Percentiles rank a stretch among this genome's conserved stretches.
Evolutionary conservation across 2,888 invertebrate species (phyloP).

Genomic region (Scelioninae gen. 1): DNA sequence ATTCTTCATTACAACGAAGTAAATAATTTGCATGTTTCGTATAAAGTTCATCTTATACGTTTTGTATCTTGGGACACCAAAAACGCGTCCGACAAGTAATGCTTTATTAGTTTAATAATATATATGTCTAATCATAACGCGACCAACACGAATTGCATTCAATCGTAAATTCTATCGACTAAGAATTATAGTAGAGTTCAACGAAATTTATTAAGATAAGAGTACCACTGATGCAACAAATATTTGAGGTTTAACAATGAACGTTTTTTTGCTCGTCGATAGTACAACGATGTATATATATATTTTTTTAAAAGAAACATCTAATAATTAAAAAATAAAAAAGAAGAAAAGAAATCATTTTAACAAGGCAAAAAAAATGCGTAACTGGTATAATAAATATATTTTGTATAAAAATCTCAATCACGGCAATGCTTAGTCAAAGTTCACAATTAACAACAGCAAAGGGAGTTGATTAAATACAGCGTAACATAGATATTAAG

Average conservation of each 20-base stretch:
- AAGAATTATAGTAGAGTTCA: slow-evolving; percentile 22
- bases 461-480: slow-evolving; percentile 50
- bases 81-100: slow-evolving; percentile 56
- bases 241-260: slow-evolving; percentile 23
- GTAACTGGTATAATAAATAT: slow-evolving; percentile 66
- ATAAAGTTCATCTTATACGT: slow-evolving; percentile 36
- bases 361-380: slow-evolving; percentile 63
- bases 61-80: slow-evolving; percentile 50
- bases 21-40: slow-evolving; percentile 53
- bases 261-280: slow-evolving; percentile 27
- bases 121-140: slow-evolving; percentile 53
- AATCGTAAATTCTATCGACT: slow-evolving; percentile 52
- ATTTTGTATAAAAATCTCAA: slow-evolving; percentile 64
- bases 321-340: slow-evolving; percentile 16
- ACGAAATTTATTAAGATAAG: slow-evolving; percentile 39
- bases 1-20: slow-evolving; percentile 66
- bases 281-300: slow-evolving; percentile 33
- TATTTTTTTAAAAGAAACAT: slow-evolving; percentile 65
- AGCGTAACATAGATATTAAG: slow-evolving; percentile 37
- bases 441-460: slow-evolving; percentile 66
- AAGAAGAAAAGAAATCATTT: slow-evolving; percentile 66
- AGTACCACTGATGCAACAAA: slow-evolving; percentile 36
- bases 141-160: slow-evolving; percentile 53
- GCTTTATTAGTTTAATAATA: slow-evolving; percentile 51
- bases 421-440: slow-evolving; percentile 60